Evolutionary conservation across 2,888 invertebrate genomes (phyloP).

Genomic region (Apodemia hepburni): DNA sequence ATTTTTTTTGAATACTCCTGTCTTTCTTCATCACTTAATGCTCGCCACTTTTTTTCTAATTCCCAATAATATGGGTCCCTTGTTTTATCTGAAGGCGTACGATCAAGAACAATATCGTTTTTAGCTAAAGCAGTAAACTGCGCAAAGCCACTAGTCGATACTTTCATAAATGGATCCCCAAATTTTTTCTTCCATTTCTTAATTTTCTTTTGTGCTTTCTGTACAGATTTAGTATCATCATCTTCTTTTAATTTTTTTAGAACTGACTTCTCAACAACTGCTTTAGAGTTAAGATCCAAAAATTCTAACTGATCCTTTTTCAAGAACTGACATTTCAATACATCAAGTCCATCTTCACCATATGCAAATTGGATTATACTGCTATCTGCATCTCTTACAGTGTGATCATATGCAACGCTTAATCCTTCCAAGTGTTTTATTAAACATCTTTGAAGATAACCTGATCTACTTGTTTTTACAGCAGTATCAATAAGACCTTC

Average conservation of each 20-base stretch:
- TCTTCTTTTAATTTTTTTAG: constrained; percentile 80
- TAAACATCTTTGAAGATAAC: constrained; percentile 97
- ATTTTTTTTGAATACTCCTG: constrained; percentile 71
- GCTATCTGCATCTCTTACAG: constrained; percentile 96
- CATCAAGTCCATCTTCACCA: constrained; percentile 96
- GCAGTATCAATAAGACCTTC: constrained; percentile 99
- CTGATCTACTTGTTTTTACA: constrained; percentile 98
- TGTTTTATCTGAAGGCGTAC: constrained; percentile 72
- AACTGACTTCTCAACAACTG: constrained; percentile 80
- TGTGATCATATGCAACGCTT: constrained; percentile 94
- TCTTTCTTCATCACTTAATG: constrained; percentile 80
- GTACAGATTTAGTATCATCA: constrained; percentile 68
- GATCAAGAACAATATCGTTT: constrained; percentile 64
- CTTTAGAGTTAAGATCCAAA: constrained; percentile 88
- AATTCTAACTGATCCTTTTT: constrained; percentile 88
- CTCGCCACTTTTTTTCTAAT: constrained; percentile 84
- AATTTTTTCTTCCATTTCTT: constrained; percentile 82
- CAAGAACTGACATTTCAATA: constrained; percentile 92
- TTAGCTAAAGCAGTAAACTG: constrained; percentile 78
- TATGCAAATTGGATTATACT: constrained; percentile 96
- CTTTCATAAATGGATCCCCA: constrained; percentile 63
- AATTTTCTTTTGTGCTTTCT: constrained; percentile 79
- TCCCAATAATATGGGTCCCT: constrained; percentile 81
- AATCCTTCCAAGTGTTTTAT: constrained; percentile 99
- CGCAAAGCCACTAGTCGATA: constrained; percentile 78